Percentiles rank a stretch among this genome's conserved stretches.
Evolutionary conservation across 2,888 invertebrate genomes (phyloP).

Genomic region (Magallana nippona): DNA sequence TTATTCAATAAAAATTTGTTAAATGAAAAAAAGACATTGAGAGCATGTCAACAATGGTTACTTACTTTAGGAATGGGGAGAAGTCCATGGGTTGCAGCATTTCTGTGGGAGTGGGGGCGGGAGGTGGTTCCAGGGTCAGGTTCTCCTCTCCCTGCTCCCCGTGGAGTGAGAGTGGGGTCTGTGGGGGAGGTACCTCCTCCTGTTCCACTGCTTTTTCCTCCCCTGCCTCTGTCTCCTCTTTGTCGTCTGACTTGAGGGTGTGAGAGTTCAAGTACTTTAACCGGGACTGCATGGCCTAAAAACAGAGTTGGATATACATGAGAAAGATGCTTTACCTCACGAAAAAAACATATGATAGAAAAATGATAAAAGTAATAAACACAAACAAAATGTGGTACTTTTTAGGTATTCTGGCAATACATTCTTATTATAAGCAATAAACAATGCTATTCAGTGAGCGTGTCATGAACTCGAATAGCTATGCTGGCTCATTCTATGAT

Average conservation of each 20-base stretch:
- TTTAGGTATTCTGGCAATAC: too few species aligned
- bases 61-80: constrained; percentile 76
- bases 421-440: too few species aligned
- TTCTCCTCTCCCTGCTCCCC: constrained; percentile 68
- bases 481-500: too few species aligned
- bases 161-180: constrained; percentile 66
- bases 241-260: constrained; percentile 71
- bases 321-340: background rate
- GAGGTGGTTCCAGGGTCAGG: constrained; percentile 75
- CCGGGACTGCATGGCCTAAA: constrained; percentile 76
- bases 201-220: constrained; percentile 57
- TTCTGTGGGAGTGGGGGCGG: constrained; percentile 73
- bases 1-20: background rate
- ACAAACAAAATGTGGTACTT: too few species aligned
- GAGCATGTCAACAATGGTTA: constrained; percentile 5
- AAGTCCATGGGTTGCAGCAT: constrained; percentile 76
- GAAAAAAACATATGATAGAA: background rate
- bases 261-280: constrained; percentile 77
- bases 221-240: constrained; percentile 58
- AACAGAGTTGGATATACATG: background rate
- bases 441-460: too few species aligned
- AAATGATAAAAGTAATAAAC: background rate
- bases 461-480: too few species aligned
- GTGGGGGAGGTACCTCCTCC: constrained; percentile 58
- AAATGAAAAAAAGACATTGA: background rate